phyloP scores from a whole-genome alignment of 1,140 invertebrate genomes.

The Brachionus rubens region DNA sequence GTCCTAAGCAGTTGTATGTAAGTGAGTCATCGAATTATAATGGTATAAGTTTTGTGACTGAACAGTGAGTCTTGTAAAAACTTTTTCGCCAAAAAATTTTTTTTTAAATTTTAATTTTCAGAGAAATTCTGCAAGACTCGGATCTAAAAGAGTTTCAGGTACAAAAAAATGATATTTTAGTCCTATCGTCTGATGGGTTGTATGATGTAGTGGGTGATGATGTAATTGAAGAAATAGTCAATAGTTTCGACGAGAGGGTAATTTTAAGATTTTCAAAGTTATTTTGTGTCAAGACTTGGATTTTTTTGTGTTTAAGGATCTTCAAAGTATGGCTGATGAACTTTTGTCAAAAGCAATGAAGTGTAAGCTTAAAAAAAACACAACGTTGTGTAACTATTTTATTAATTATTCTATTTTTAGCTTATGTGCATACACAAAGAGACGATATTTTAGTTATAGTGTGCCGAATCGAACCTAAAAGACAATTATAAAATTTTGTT shows the following conservation, averaged over 20 bases:
- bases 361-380: not conserved
- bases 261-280: not conserved
- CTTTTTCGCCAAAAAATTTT: not conserved
- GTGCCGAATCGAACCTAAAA: slow-evolving; percentile 19
- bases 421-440: slow-evolving; percentile 33
- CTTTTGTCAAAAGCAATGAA: slow-evolving; percentile 31
- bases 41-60: slow-evolving; percentile 41
- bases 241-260: slow-evolving; percentile 3
- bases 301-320: not conserved
- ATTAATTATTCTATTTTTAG: not conserved
- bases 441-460: slow-evolving; percentile 45
- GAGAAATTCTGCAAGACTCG: slow-evolving; percentile 26
- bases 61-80: slow-evolving; percentile 8
- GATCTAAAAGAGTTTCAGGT: not conserved
- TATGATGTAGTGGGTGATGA: slow-evolving; percentile 34
- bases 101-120: slow-evolving; percentile 1
- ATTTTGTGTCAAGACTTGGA: not conserved
- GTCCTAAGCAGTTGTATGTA: slow-evolving; percentile 43
- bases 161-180: slow-evolving; percentile 44
- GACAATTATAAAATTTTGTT: too few species aligned
- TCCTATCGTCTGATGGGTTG: slow-evolving; percentile 38
- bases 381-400: not conserved
- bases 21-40: slow-evolving; percentile 26
- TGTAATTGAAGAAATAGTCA: slow-evolving; percentile 18
- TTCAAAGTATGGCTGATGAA: slow-evolving; percentile 42